phyloP scores from a whole-genome alignment of 2,113 vertebrate genomes.

The Tretioscincus oriximinensis region DNA sequence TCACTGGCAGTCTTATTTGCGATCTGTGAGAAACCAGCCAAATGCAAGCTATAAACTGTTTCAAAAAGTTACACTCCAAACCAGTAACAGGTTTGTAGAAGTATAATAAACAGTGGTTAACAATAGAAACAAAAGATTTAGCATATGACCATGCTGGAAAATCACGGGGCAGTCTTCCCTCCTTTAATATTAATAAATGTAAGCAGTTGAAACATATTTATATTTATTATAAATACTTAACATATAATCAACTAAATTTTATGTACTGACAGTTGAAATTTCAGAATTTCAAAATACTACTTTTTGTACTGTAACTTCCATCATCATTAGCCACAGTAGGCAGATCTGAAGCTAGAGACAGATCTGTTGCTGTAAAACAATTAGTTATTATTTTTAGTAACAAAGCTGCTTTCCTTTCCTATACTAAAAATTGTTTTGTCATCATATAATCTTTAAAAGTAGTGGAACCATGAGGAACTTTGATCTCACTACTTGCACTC shows the following conservation, averaged over 20 bases:
- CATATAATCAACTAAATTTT: too few relatives aligned
- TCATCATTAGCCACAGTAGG: neutral
- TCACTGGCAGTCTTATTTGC: neutral
- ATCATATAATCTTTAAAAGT: neutral
- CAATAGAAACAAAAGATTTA: neutral
- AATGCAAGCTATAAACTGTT: neutral
- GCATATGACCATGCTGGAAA: neutral
- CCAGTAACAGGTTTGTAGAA: neutral
- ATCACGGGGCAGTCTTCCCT: neutral
- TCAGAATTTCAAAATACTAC: neutral
- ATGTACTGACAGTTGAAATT: neutral
- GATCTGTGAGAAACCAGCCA: neutral
- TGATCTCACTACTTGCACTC: neutral
- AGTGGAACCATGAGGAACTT: neutral
- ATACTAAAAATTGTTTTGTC: neutral
- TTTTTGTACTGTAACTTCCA: neutral
- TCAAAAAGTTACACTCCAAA: neutral
- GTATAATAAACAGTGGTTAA: neutral
- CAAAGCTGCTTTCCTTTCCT: neutral
- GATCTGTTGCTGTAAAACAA: neutral
- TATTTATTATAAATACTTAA: too few relatives aligned
- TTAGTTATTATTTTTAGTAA: neutral
- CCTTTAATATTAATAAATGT: neutral
- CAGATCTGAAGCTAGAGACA: neutral
- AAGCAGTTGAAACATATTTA: too few relatives aligned